Evolutionary conservation across 2,797 vertebrate genomes (phyloP), one percentile per base, ranked within the genome.

Genomic region (Margarornis squamiger): DNA sequence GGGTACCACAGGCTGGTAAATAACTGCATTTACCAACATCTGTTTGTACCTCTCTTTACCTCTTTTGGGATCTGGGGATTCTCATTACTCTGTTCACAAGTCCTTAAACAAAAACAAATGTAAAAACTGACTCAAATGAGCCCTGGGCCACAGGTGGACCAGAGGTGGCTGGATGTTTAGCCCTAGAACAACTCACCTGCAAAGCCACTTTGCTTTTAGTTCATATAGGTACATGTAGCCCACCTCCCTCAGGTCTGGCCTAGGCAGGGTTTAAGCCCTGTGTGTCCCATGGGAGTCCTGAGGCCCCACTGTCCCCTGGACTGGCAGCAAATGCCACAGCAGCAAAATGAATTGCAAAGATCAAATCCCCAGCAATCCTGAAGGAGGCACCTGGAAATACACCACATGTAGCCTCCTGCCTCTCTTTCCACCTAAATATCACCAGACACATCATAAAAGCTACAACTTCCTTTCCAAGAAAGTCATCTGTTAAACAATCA

Each of bases 291-390:
- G 16, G 65, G 15, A 38, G 65, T 23, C 5, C 54, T 4, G 24
- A 13, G 1, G 30, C 45, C 58, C 24, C 29, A 12, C 48, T 6
- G 15, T 3, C 29, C 45, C 58, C 2, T 0, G 2, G 9, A 22
- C 49, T 3, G 29, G 43, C 39, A 57, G 41, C 7, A n/a, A 43
- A 17, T 0, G 39, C 27, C 30, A 9, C 34, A 7, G 32, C 77
- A 16, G 10, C 34, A 46, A 30, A 23, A 57, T 34, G n/a, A 57
- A 54, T 23, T 1, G 10, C 32, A n/a, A 65, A 52, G 52, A 54
- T 32, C 52, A 54, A 32, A 32, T 36, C 48, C 66, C 4, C 52
- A 27, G 54, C 26, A 34, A 2, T 7, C 12, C 45, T 34, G 12
- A 32, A 45, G 39, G 11, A 29, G 21, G 10, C 62, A 49, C 2